A percentile compares a stretch with the other conserved stretches of the same genome.
These are phyloP conservation scores for Salminus brasiliensis DNA, from an alignment of 2,113 vertebrate species.

Conservation along the genomic window DNA sequence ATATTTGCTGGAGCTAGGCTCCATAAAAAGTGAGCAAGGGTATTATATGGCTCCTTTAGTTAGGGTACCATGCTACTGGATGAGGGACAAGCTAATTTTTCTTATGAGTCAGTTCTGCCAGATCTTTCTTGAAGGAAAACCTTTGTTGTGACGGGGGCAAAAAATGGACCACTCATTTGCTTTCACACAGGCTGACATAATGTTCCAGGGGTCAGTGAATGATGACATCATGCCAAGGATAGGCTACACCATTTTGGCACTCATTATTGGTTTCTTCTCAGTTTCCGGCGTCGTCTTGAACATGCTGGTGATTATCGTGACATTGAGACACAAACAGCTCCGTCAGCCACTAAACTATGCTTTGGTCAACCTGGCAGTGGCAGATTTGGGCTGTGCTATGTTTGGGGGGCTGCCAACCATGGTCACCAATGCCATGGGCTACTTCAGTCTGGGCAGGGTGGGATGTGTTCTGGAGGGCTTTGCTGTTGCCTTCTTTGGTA, in stretches of 20 bases:
- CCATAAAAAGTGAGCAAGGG: slow-evolving; percentile 51
- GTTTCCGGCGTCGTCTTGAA: slow-evolving; percentile 68
- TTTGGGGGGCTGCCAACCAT: slow-evolving; percentile 73
- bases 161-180: neutral
- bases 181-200: neutral
- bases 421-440: slow-evolving; percentile 72
- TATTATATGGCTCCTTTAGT: neutral
- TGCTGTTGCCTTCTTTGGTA: slow-evolving; percentile 77
- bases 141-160: neutral
- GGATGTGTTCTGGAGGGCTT: slow-evolving; percentile 76
- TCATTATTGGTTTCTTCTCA: slow-evolving; percentile 71
- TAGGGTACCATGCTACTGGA: neutral
- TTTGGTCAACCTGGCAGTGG: slow-evolving; percentile 75
- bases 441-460: slow-evolving; percentile 74
- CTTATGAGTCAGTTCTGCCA: neutral
- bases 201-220: neutral
- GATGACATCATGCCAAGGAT: slow-evolving; percentile 62
- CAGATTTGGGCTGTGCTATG: slow-evolving; percentile 75
- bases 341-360: slow-evolving; percentile 75
- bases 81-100: neutral
- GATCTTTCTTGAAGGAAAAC: neutral
- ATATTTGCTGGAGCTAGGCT: slow-evolving; percentile 44
- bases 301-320: slow-evolving; percentile 72
- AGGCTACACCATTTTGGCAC: slow-evolving; percentile 67
- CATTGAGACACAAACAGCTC: slow-evolving; percentile 66